These are phyloP conservation scores for Pongo abelii DNA, from an alignment of 2,113 vertebrate genomes.

Conservation along the genomic window DNA sequence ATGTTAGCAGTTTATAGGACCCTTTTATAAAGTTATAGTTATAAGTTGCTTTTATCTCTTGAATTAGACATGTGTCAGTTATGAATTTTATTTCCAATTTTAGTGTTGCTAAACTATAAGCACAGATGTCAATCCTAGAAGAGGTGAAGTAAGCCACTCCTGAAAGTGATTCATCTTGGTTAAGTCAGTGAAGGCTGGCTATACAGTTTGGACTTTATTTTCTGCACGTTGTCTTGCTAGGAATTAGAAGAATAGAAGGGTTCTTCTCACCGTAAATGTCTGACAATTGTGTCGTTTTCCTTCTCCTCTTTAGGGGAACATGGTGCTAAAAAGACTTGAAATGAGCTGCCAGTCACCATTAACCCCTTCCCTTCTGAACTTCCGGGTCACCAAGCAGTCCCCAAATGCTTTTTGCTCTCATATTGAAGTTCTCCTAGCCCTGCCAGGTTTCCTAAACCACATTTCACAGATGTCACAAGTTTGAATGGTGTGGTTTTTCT, in stretches of 20 bases:
- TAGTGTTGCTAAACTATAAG: background rate
- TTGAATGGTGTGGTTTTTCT: background rate
- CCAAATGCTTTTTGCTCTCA: background rate
- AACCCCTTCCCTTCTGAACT: background rate
- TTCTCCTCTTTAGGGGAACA: conserved; percentile 34
- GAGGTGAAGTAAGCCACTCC: conserved; percentile 39
- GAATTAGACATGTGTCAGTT: conserved; percentile 35
- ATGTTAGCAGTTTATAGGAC: conserved; percentile 35
- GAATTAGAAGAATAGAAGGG: background rate
- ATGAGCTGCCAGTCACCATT: conserved; percentile 37
- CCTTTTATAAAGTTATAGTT: background rate
- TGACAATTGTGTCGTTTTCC: conserved; percentile 61
- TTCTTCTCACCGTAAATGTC: conserved; percentile 35
- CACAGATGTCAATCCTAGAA: conserved; percentile 12
- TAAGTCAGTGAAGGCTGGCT: background rate
- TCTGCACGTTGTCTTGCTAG: background rate
- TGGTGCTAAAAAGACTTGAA: conserved; percentile 29
- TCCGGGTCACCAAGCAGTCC: conserved; percentile 9
- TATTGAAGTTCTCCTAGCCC: background rate
- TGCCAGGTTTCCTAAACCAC: background rate
- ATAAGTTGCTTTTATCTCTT: conserved; percentile 1
- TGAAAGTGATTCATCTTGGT: background rate
- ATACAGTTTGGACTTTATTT: background rate
- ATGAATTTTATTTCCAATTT: conserved; percentile 54
- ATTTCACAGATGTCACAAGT: background rate